Conservation (phyloP, 2,888 invertebrate species). For the Eilema griseolum region DNA sequence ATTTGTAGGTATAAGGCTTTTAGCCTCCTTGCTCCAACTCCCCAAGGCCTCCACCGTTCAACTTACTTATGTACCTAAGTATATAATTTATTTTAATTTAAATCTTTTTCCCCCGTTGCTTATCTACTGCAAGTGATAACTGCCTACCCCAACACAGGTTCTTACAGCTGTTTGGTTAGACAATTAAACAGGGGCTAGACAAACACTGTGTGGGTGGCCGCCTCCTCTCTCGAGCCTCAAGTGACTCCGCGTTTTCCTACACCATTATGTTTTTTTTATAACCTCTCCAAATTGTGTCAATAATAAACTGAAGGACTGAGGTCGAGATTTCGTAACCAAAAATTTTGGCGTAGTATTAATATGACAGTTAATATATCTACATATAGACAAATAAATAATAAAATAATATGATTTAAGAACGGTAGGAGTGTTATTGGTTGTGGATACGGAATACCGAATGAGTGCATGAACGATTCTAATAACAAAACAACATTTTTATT, state of each 20-base stretch:
- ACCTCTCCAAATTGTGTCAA: constrained; percentile 47
- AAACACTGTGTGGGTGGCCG: constrained; percentile 80
- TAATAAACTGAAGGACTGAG: constrained; percentile 30
- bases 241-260: constrained; percentile 66
- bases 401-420: too few species aligned
- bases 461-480: too few species aligned
- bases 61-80: too few species aligned
- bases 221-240: constrained; percentile 50
- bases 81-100: too few species aligned
- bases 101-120: constrained; percentile 14
- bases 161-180: constrained; percentile 77
- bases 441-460: too few species aligned
- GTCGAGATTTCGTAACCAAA: constrained; percentile 16
- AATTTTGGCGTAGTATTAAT: not conserved
- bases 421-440: too few species aligned
- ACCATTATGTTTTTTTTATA: constrained; percentile 39
- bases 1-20: too few species aligned
- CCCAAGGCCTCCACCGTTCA: too few species aligned
- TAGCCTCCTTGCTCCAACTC: too few species aligned
- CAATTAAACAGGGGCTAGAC: constrained; percentile 78
- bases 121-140: constrained; percentile 38
- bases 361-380: not conserved
- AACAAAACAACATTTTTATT: too few species aligned
- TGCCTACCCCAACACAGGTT: constrained; percentile 67
- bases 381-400: not conserved